Evolutionary conservation across 2,797 vertebrate genomes (phyloP), one percentile per base, ranked within the genome.

Genomic region (Falco concolor): DNA sequence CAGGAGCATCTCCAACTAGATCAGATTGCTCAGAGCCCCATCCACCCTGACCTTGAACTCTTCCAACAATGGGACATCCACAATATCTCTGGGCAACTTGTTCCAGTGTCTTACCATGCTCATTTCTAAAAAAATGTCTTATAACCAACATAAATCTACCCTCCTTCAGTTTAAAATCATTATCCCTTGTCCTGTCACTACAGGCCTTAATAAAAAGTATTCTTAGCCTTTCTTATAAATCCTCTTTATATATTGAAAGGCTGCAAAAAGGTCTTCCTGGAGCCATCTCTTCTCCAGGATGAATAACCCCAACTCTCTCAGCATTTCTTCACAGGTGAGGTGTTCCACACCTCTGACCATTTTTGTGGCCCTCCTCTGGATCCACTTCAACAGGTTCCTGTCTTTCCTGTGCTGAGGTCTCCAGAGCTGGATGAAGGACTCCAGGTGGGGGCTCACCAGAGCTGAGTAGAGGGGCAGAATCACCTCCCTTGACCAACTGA

Each of bases 381-480:
- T 20, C 1, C 0, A 0, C 3, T 69, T 16, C 2, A 69, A 20
- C 17, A 44, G 17, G 42, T 44, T 8, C 17, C 18, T 44, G 44
- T 44, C 44, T 44, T 18, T 44, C 44, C 17, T 44, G 44, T 44
- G 44, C 44, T 44, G 17, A 18, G 44, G 44, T 44, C 44, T 44
- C 44, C 44, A 44, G 44, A 44, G 44, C 17, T 44, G 44, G 18
- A 44, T 4, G 17, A 18, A 44, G 44, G 44, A 44, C 44, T 44
- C 44, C 44, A 44, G 44, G 44, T 44, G 17, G 17, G 44, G 44
- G 44, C 44, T 44, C 17, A 44, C 44, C 44, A 44, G 44, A 44
- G 44, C 44, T 18, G 44, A 18, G 44, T 19, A 44, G 44, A 44
- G 44, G 44, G 17, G 17, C 44, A 44, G 44, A 44, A 44, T 19